Percentiles rank a stretch among this genome's conserved stretches.
Evolutionary conservation across 2,888 invertebrate genomes (phyloP).

Genomic region (Scaeva pyrastri): DNA sequence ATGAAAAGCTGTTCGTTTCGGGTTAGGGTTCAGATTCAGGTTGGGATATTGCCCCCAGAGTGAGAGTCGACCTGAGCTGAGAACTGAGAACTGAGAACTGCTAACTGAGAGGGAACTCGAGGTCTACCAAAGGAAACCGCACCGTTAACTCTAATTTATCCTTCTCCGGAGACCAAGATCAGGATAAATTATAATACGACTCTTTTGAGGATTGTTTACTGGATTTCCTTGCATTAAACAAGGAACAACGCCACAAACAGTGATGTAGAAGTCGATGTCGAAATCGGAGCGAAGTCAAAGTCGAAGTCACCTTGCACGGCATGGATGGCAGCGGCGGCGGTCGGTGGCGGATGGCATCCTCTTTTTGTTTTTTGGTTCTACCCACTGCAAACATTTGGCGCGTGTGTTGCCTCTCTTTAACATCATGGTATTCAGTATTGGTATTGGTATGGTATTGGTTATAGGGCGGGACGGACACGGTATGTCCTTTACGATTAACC

Average conservation of each 20-base stretch:
- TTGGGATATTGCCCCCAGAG: slow-evolving; percentile 58
- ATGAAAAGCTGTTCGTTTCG: slow-evolving; percentile 59
- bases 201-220: slow-evolving; percentile 73
- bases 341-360: slow-evolving; percentile 9
- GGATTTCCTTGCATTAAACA: slow-evolving; percentile 60
- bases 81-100: no score
- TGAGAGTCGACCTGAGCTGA: background rate
- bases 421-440: background rate
- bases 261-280: background rate
- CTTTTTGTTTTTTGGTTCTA: background rate
- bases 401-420: slow-evolving; percentile 45
- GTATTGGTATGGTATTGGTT: background rate
- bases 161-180: slow-evolving; percentile 75
- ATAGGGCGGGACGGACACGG: background rate
- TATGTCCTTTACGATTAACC: slow-evolving; percentile 62
- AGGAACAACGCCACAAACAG: slow-evolving; percentile 28
- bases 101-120: slow-evolving; percentile 18
- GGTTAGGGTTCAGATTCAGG: background rate
- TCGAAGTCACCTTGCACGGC: slow-evolving; percentile 45
- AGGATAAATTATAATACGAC: slow-evolving; percentile 77
- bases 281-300: slow-evolving; percentile 24
- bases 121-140: slow-evolving; percentile 58
- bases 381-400: slow-evolving; percentile 19
- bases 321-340: no score
- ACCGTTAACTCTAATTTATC: slow-evolving; percentile 78